Conservation (phyloP, 2,888 invertebrate species). For the Agrochola litura region DNA sequence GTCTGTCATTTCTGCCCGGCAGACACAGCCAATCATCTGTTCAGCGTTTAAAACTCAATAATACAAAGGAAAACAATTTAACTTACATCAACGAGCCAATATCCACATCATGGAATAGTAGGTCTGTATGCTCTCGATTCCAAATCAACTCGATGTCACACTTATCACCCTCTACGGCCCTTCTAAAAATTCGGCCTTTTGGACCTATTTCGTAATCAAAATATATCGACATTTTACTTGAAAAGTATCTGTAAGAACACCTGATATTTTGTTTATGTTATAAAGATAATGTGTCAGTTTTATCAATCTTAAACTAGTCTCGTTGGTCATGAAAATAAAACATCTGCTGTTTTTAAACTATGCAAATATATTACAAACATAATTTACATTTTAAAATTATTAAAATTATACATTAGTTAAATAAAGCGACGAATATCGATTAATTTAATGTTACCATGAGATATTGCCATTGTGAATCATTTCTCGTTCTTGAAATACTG, state of each 20-base stretch:
- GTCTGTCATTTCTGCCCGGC: too few species aligned
- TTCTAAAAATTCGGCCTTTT: constrained; percentile 79
- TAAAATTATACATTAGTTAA: constrained; percentile 72
- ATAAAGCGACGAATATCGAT: constrained; percentile 63
- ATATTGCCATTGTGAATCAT: constrained; percentile 38
- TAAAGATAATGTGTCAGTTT: not conserved
- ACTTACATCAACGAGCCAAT: constrained; percentile 84
- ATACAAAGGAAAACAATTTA: not conserved
- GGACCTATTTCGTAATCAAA: constrained; percentile 82
- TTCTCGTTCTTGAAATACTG: constrained; percentile 71
- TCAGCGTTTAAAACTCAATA: not conserved
- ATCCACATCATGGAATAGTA: constrained; percentile 77
- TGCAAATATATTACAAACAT: constrained; percentile 85
- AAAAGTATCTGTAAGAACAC: not conserved
- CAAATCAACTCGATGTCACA: constrained; percentile 77
- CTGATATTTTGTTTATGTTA: not conserved
- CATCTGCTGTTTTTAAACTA: constrained; percentile 73
- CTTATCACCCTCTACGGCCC: constrained; percentile 83
- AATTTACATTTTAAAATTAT: constrained; percentile 80
- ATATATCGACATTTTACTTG: constrained; percentile 82
- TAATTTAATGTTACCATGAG: constrained; percentile 52
- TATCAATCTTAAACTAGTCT: constrained; percentile 58
- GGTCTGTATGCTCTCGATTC: constrained; percentile 69
- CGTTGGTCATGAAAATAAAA: constrained; percentile 72
- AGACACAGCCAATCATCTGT: too few species aligned